A percentile compares a stretch with the other conserved stretches of the same genome.
Conservation (phyloP, 2,113 vertebrate genomes). For the Ceratotherium simum region DNA sequence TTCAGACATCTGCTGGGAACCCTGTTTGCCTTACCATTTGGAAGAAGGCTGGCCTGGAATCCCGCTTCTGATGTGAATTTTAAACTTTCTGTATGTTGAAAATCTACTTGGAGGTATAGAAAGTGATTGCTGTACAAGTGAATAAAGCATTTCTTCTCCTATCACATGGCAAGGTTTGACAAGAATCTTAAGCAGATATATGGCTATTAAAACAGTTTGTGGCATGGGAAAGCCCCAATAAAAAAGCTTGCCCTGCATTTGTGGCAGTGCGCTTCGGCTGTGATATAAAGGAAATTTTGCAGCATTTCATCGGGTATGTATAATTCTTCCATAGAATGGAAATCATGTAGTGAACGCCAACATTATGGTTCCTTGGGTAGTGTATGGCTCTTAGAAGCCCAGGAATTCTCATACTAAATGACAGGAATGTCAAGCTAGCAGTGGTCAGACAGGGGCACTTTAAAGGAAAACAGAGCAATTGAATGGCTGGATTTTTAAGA, state of each 20-base stretch:
- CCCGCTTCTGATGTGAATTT: conserved; percentile 3
- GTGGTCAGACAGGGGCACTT: neutral
- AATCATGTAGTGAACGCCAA: neutral
- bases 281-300: neutral
- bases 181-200: neutral
- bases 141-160: neutral
- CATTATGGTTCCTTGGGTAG: neutral
- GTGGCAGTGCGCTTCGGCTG: neutral
- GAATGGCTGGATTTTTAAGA: neutral
- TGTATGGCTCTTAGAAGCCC: neutral
- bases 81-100: conserved; percentile 42
- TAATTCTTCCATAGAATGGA: neutral
- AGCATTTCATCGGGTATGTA: neutral
- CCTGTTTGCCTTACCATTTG: conserved; percentile 40
- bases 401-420: neutral
- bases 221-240: neutral
- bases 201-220: neutral
- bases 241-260: neutral
- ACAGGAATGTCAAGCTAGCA: neutral
- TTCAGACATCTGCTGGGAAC: conserved; percentile 54
- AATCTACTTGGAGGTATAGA: neutral
- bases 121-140: neutral
- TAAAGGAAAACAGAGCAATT: neutral
- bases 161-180: neutral
- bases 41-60: conserved; percentile 22